Evolutionary conservation across 2,888 invertebrate genomes (phyloP), one percentile per base, ranked within the genome.

Genomic region (Molorchus minor): DNA sequence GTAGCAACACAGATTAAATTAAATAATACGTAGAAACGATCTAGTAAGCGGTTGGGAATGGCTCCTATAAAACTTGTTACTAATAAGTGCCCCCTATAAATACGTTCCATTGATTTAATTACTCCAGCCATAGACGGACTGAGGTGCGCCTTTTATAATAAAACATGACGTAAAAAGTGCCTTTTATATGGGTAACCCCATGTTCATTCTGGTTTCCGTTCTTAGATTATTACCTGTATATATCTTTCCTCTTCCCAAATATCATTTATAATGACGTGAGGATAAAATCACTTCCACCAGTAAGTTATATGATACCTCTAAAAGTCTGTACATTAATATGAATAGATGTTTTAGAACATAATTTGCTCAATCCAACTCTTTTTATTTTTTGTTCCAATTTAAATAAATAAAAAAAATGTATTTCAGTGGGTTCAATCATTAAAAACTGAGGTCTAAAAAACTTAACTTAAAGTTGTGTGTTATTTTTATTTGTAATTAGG

Each of bases 121-220:
- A 45, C 25, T 45, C 30, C 16, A 16, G n/a, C 30, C 45, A 30
- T 43, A 45, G 45, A 30, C 45, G 45, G 45, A 45, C 45, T 60
- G 64, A 73, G 72, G 73, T 72, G 72, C 66, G 70, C 70, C 71
- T 68, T 71, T 72, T 71, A 70, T 77, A 76, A 77, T 77, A 76
- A 75, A 74, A 70, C 66, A 70, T 75, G 75, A 75, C 75, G 71
- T 73, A 69, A 33, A 12, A 10, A 72, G 73, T 62, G 58, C 51
- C 44, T 43, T 33, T 62, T 25, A 38, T 46, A 16, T 55, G 52
- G 58, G 53, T 59, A 62, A 62, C 58, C 21, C 25, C 25, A 25
- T 25, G 8, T 25, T 25, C 8, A 25, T 4, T 25, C 25, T 8
- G 25, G 8, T 25, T 38, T 38, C n/a, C n/a, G n/a, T n/a, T n/a